Base-by-base conservation (phyloP, 2,797 vertebrate genomes). In the Glyptemys insculpta region DNA sequence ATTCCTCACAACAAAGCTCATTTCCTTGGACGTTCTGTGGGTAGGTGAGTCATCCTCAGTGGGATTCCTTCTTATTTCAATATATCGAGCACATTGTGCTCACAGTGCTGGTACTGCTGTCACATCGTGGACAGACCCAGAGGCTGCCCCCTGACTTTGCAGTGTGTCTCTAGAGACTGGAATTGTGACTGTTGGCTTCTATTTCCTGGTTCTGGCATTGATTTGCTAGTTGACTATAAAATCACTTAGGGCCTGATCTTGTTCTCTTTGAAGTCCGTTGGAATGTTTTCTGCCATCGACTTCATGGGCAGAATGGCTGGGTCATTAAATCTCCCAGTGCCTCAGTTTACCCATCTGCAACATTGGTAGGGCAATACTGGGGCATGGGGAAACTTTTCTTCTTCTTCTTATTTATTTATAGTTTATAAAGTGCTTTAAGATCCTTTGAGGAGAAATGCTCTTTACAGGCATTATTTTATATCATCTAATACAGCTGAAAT, bases 121-220 rank as follows among this genome's bases (percentile, higher is more conserved):
- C 86, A 7, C 56, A 23, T 0, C 37, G 1, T 0, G 81, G 54
- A 6, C 50, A 89, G 41, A 76, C 14, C 1, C 16, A 8, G 41
- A 18, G 7, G 19, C 53, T 65, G 49, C 56, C 86, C 72, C 10
- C 1, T 31, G 21, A 56, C 41, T 41, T 27, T 41, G 81, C 37
- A 91, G 21, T 1, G 25, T 50, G 78, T 10, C 85, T 34, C 29
- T 68, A 53, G 5, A 54, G 44, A 29, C 56, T 88, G 41, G 74
- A 47, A 14, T 47, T 29, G 44, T 34, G 11, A 25, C 44, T 83
- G 78, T 2, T 44, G 52, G 79, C 76, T 27, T 87, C 1, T 25
- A 1, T 62, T 81, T 34, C 52, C 54, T 5, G 0, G 34, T 34
- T 49, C n/a, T 37, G 57, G 41, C 19, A 0, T 0, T 0, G 8